Base-by-base conservation (phyloP, 2,888 invertebrate genomes). In the Agonopterix subpropinquella region DNA sequence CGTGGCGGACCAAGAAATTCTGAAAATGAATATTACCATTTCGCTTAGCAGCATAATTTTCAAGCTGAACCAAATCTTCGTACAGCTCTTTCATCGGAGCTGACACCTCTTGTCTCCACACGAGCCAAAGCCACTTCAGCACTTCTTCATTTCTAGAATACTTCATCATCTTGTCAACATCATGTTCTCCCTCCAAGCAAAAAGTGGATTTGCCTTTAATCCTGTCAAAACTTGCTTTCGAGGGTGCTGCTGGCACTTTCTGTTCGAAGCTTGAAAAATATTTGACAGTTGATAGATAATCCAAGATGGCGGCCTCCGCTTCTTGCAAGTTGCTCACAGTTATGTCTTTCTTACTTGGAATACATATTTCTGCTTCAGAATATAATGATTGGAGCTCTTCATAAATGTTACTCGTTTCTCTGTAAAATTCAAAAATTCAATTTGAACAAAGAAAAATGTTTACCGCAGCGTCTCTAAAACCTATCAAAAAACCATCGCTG, bases 41-140 rank as follows among this genome's bases (percentile, higher is more conserved):
- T 55, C 89, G 86, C 56, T 67, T 74, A 2, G 93, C 92, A 2
- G 92, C 94, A 28, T 62, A 57, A 73, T 95, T 95, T 69, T 92
- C 90, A 11, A 92, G 65, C 15, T 70, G 56, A 2, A 92, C 89
- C 50, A 92, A 77, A 46, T 75, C 66, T 3, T 72, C 71, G 68
- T 91, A 95, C 2, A 90, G 73, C 11, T 80, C 62, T 51, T 82
- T 90, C 71, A 93, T 90, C 2, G 78, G 70, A 0, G 82, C 82
- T 0, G 92, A 92, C 7, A 92, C 90, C 10, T 81, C 89, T 54
- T 92, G 83, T 54, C 94, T 84, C 94, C 94, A 95, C 4, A 80
- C 78, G 11, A 83, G 67, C 95, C 95, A 95, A 0, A 91, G 78
- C 90, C 91, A 91, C 53, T 78, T 76, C 47, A 93, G 74, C 44